A percentile compares a stretch with the other conserved stretches of the same genome.
Evolutionary conservation across 2,113 vertebrate genomes (phyloP).

Genomic region (Nettapus auritus): DNA sequence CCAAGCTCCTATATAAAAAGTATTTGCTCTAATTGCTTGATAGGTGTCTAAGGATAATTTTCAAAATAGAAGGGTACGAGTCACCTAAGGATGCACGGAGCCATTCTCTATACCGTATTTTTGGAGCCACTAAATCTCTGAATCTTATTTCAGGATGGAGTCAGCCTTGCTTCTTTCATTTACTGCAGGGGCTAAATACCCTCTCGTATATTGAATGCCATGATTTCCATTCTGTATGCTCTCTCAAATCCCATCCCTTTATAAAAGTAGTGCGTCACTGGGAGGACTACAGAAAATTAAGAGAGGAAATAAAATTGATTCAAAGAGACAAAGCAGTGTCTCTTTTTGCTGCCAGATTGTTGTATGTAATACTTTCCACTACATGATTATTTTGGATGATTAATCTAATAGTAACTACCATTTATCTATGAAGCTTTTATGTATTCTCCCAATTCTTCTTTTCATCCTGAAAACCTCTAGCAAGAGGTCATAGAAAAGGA

Average conservation of each 20-base stretch:
- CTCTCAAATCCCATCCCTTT: neutral
- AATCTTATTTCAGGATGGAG: neutral
- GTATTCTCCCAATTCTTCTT: neutral
- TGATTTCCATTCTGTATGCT: neutral
- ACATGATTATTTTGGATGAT: neutral
- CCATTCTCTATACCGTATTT: neutral
- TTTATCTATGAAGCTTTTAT: neutral
- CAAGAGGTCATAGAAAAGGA: neutral
- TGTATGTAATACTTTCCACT: neutral
- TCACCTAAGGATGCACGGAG: neutral
- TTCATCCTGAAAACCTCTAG: neutral
- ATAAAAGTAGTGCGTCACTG: neutral
- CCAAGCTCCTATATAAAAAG: neutral
- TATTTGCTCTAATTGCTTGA: neutral
- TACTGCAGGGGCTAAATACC: neutral
- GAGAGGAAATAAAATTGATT: neutral
- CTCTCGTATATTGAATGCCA: neutral
- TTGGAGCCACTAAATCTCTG: neutral
- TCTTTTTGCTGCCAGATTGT: neutral
- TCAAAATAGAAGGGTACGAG: neutral
- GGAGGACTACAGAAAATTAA: neutral
- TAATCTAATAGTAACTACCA: neutral
- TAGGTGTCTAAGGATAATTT: neutral
- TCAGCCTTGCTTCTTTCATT: neutral
- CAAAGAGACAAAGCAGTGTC: neutral